These are phyloP conservation scores for Cyclophora punctaria DNA, from an alignment of 2,888 invertebrate species.

Conservation along the genomic window DNA sequence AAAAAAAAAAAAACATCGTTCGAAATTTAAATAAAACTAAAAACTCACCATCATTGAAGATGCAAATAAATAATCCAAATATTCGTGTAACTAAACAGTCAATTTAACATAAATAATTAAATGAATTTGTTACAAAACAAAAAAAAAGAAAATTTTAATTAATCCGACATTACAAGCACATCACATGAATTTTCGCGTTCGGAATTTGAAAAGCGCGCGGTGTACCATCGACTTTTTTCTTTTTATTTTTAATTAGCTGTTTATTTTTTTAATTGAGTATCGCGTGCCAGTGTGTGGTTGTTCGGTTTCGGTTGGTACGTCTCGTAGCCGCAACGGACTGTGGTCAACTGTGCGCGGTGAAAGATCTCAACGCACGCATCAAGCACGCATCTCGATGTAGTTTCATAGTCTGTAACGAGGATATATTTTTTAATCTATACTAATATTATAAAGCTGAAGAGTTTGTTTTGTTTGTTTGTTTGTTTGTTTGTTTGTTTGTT, in stretches of 20 bases:
- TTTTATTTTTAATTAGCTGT: slow-evolving; percentile 21
- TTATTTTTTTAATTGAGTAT: slow-evolving; percentile 30
- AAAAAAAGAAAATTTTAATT: slow-evolving; percentile 7
- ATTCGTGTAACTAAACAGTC: slow-evolving; percentile 17
- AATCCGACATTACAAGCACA: slow-evolving; percentile 21
- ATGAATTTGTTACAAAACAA: slow-evolving; percentile 12
- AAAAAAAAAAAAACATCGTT: neutral
- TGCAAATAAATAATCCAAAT: slow-evolving; percentile 16
- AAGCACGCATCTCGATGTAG: slow-evolving; percentile 7
- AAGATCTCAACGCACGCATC: slow-evolving; percentile 27
- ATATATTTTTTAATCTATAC: too few species aligned
- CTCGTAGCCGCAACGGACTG: slow-evolving; percentile 53
- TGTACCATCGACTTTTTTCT: slow-evolving; percentile 10
- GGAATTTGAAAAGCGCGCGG: slow-evolving; percentile 24
- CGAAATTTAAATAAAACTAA: neutral
- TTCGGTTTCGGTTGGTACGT: slow-evolving; percentile 32
- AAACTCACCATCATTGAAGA: slow-evolving; percentile 17
- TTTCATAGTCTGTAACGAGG: too few species aligned
- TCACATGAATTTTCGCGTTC: slow-evolving; percentile 29
- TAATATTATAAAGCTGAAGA: too few species aligned
- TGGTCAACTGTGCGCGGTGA: slow-evolving; percentile 58
- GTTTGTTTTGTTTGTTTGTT: too few species aligned
- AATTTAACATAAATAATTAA: slow-evolving; percentile 18
- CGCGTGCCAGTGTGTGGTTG: slow-evolving; percentile 31
- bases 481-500: too few species aligned